Evolutionary conservation across 2,888 invertebrate species (phyloP), one percentile per base, ranked within the genome.

Genomic region (Microdon myrmicae): DNA sequence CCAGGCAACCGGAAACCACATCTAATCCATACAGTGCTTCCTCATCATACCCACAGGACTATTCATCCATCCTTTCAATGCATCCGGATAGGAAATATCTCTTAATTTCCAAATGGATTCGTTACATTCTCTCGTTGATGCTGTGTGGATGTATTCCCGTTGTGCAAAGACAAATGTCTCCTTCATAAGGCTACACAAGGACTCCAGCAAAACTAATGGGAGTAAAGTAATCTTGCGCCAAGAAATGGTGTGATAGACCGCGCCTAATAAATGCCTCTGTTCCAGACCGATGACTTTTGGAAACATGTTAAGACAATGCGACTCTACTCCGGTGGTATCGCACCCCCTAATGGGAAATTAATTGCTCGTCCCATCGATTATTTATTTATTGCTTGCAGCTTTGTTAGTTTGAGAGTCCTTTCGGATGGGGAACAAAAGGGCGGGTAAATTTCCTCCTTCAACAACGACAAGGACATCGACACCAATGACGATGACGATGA

Each of bases 291-390:
- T 64, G 64, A 58, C 47, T 64, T 53, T 64, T 64, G 56, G 58
- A 64, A 58, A 64, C 64, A 64, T 64, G 58, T 58, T 64, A 64
- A 64, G 64, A 64, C 64, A 64, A 64, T 64, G 64, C 58, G 58
- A 64, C 56, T n/a, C n/a, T n/a, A n/a, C n/a, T 56, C 51, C 58
- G 64, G 64, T 56, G 58, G 58, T 58, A 64, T 51, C 56, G 56
- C 38, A 55, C 67, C 68, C 67, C 68, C 68, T 68, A 68, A 68
- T 68, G 68, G 64, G 68, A 68, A 68, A 68, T 68, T 68, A 68
- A 68, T 68, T 68, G 68, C 68, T 68, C 68, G 64, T 68, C 59
- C 67, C 64, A 64, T 67, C 64, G 67, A 68, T 68, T 67, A 68
- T 68, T 68, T 68, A 68, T 68, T 64, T 64, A 64, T 68, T 68